Evolutionary conservation across 2,797 vertebrate species (phyloP), one percentile per base, ranked within the genome.

Genomic region (Brotogeris chrysoptera): DNA sequence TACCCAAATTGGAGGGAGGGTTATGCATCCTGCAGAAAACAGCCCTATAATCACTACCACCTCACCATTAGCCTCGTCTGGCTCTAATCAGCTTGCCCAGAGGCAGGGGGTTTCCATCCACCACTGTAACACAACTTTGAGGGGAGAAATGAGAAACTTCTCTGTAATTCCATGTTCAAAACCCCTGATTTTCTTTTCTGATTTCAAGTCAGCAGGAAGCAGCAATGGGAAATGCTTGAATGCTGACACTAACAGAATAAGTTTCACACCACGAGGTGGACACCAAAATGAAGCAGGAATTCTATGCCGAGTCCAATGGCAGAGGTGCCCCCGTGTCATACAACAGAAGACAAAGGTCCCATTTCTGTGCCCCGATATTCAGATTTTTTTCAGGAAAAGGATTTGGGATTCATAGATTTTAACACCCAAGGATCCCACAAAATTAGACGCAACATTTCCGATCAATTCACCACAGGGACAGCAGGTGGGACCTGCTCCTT

Each of bases 31-130:
- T 4, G 2, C 19, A 59, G 38, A 38, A 91, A 81, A 55, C 13
- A 46, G 38, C 43, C 8, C 49, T 36, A 17, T 36, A 25, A 53
- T 43, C 38, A 30, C 59, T 57, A 65, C 16, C 43, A 60, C n/a
- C 16, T 63, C 9, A 1, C n/a, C 6, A 1, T 9, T 34, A 47
- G 32, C 23, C 10, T 83, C 1, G 0, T 25, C 65, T 84, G 44
- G 12, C 27, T 64, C 36, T 49, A 20, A 39, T 3, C 4, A 10
- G 20, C 16, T 34, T 84, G 39, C 41, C 32, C 18, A 41, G 41
- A 38, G 27, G 32, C 10, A 61, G 8, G 7, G 4, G 16, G 2
- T 52, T 13, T 50, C 34, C 41, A 44, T 55, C 63, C 38, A 43
- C 6, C 9, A 2, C n/a, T 55, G 12, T 16, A 60, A 71, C 9